phyloP scores from a whole-genome alignment of 2,113 vertebrate genomes.

The Zapornia atra region DNA sequence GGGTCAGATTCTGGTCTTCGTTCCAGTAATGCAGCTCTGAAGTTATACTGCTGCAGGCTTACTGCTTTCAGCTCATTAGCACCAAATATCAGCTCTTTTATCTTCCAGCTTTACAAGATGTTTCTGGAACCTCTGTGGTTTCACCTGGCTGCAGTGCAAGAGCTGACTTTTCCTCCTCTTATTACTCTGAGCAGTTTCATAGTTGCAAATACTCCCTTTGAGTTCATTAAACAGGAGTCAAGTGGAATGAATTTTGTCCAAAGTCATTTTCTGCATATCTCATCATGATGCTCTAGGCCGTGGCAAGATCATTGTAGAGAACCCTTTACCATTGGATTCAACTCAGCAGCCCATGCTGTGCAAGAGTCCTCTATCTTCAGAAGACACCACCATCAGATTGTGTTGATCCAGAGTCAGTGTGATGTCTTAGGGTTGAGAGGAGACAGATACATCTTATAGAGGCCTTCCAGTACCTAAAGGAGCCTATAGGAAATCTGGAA shows the following conservation, averaged over 20 bases:
- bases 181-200: neutral
- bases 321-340: neutral
- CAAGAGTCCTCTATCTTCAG: neutral
- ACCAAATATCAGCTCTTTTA: neutral
- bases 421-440: neutral
- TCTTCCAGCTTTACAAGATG: neutral
- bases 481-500: no score
- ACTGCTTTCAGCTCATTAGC: neutral
- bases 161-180: neutral
- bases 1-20: neutral
- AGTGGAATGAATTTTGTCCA: neutral
- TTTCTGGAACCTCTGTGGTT: neutral
- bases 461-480: no score
- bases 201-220: neutral
- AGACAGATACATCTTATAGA: neutral
- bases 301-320: neutral
- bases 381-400: neutral
- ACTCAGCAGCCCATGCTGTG: neutral
- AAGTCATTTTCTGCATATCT: neutral
- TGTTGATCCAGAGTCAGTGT: neutral
- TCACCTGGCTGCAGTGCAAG: neutral
- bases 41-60: neutral
- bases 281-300: neutral
- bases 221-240: neutral
- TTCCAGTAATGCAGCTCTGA: neutral